Conservation (phyloP, 2,113 vertebrate genomes). For the Setophaga petechia region DNA sequence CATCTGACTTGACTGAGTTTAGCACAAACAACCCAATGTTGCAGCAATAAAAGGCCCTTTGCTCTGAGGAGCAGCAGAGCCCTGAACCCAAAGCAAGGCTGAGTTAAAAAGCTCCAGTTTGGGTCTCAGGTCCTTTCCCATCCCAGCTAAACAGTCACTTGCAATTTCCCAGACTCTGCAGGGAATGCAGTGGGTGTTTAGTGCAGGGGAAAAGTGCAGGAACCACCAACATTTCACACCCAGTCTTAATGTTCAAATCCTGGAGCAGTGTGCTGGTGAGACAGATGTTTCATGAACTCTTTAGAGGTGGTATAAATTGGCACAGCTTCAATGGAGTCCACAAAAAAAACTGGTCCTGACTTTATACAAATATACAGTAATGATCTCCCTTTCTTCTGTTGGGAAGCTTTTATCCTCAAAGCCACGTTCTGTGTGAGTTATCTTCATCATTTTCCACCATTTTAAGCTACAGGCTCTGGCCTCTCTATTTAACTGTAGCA, state of each 20-base stretch:
- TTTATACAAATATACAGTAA: background rate
- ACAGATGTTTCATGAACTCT: background rate
- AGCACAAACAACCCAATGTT: background rate
- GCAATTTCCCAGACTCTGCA: background rate
- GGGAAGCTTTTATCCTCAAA: slow-evolving; percentile 13
- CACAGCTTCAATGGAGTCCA: background rate
- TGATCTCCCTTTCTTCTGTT: background rate
- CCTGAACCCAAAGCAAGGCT: background rate
- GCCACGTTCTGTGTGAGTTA: background rate
- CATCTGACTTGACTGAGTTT: background rate
- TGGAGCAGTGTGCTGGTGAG: background rate
- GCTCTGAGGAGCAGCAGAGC: background rate
- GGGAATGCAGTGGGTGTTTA: accelerated
- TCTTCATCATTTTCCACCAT: background rate
- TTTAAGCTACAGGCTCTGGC: background rate
- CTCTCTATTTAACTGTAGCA: background rate
- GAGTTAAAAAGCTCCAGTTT: background rate
- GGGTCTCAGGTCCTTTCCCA: background rate
- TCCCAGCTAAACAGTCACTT: background rate
- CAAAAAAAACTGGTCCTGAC: background rate
- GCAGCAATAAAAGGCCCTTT: background rate
- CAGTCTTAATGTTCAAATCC: background rate
- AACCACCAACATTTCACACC: background rate
- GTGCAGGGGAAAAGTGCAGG: background rate
- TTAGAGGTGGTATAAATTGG: background rate